Evolutionary conservation across 2,797 vertebrate species (phyloP).

Genomic region (Acestrorhynchus altus): DNA sequence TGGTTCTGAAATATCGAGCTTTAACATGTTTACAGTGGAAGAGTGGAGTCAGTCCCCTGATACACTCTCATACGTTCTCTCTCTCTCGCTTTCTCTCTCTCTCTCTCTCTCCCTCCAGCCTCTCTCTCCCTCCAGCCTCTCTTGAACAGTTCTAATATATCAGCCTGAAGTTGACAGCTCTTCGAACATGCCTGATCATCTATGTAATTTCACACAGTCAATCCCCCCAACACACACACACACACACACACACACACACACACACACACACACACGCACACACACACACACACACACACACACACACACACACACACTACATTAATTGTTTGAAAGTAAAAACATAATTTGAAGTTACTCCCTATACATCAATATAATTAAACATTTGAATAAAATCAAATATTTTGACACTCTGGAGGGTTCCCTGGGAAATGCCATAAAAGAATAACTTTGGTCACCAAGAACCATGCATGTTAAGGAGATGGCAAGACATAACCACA

Average conservation of each 20-base stretch:
- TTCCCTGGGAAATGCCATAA: no score
- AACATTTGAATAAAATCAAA: no score
- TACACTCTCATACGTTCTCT: constrained; percentile 8
- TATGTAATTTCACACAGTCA: constrained; percentile 7
- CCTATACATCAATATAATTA: no score
- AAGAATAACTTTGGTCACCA: no score
- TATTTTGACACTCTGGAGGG: no score
- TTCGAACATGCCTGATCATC: constrained; percentile 34
- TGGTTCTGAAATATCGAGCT: constrained; percentile 44
- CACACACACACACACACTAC: constrained; percentile 25
- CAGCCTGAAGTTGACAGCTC: constrained; percentile 28
- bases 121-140: neutral
- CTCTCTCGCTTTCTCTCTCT: neutral
- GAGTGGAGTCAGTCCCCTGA: constrained; percentile 59
- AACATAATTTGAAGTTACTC: no score
- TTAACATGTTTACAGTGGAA: constrained; percentile 59
- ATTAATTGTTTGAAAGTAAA: constrained; percentile 18
- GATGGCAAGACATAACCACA: no score
- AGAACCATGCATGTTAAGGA: no score
- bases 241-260: constrained; percentile 1
- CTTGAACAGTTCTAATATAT: constrained; percentile 25
- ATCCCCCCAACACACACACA: constrained; percentile 11
- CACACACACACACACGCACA: constrained; percentile 35
- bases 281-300: constrained; percentile 25
- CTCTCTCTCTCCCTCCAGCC: neutral